Evolutionary conservation across 2,888 invertebrate species (phyloP).

Genomic region (Torymus tubicola): DNA sequence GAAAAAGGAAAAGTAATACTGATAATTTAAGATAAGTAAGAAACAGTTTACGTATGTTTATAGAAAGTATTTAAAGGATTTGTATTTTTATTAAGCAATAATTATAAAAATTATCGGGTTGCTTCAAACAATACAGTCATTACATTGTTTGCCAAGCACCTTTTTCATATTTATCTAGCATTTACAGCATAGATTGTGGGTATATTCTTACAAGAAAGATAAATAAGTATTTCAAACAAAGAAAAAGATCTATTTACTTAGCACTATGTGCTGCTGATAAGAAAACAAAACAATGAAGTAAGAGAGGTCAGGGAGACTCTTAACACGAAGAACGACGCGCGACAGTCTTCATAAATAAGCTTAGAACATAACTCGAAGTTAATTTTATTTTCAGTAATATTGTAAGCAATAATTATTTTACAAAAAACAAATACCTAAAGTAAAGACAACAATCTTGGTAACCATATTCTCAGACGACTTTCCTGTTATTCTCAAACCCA

Average conservation of each 20-base stretch:
- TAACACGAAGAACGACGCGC: neutral
- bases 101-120: neutral
- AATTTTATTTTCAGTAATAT: no score
- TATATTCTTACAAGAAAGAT: conserved; percentile 29
- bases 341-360: no score
- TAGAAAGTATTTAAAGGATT: neutral
- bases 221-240: conserved; percentile 34
- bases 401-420: no score
- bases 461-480: no score
- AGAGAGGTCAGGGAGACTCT: neutral
- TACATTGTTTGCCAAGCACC: conserved; percentile 21
- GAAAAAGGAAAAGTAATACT: no score
- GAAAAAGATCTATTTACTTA: conserved; percentile 32
- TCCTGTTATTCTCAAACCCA: no score
- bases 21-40: no score
- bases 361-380: no score
- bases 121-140: conserved; percentile 10
- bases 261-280: conserved; percentile 15
- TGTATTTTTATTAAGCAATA: neutral
- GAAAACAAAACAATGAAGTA: conserved; percentile 26
- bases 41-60: neutral
- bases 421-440: no score
- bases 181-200: conserved; percentile 30
- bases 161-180: conserved; percentile 30
- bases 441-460: no score